Evolutionary conservation across 1,140 invertebrate genomes (phyloP).

Genomic region (Atopsyche davidsoni): DNA sequence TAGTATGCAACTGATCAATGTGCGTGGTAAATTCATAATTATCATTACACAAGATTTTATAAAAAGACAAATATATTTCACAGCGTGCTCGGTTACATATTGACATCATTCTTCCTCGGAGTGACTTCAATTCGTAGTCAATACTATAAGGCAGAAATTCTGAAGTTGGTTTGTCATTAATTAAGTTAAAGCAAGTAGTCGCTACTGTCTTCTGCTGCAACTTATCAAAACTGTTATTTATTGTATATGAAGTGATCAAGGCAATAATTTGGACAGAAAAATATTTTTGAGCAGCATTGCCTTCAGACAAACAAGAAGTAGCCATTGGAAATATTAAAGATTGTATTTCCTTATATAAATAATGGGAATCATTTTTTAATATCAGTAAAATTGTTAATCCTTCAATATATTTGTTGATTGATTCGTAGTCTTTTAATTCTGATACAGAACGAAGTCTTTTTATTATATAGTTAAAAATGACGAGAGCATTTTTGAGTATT

Average conservation of each 20-base stretch:
- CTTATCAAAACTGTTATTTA: conserved; percentile 10
- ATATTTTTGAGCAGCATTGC: conserved; percentile 20
- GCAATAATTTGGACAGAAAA: conserved; percentile 20
- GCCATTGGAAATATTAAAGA: conserved; percentile 9
- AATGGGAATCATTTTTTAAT: neutral
- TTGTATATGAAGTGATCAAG: conserved; percentile 14
- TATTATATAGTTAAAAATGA: conserved; percentile 14
- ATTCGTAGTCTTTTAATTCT: conserved; percentile 10
- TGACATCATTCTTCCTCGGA: conserved; percentile 20
- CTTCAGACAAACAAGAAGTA: conserved; percentile 3
- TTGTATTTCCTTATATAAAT: neutral
- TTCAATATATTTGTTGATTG: conserved; percentile 13
- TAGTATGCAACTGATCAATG: conserved; percentile 4
- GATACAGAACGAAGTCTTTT: conserved; percentile 7
- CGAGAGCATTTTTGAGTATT: neutral
- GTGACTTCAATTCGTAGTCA: conserved; percentile 2
- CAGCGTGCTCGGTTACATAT: conserved; percentile 14
- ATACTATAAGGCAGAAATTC: neutral
- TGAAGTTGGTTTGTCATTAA: neutral
- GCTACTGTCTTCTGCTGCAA: too few species aligned
- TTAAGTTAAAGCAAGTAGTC: too few species aligned
- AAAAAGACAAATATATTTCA: conserved; percentile 21
- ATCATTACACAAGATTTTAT: conserved; percentile 11
- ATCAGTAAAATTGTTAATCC: conserved; percentile 11
- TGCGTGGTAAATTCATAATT: too few species aligned